These are phyloP conservation scores for Calliphora vomitoria DNA, from an alignment of 2,888 invertebrate genomes.

Conservation along the genomic window DNA sequence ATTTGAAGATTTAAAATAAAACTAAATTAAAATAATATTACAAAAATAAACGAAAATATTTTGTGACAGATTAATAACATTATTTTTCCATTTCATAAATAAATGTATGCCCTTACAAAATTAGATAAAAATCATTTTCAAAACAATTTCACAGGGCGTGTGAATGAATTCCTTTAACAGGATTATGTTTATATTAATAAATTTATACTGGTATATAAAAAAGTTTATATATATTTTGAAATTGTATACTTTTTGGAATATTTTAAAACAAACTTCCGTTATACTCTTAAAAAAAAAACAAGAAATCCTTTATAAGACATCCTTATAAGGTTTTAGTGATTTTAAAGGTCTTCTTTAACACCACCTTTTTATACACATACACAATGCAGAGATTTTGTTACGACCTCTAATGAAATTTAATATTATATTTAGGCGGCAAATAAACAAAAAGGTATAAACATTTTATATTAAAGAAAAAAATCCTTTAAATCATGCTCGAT, in stretches of 20 bases:
- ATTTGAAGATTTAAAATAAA: too few species aligned
- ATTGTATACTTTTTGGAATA: neutral
- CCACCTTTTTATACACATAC: neutral
- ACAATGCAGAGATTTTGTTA: constrained; percentile 40
- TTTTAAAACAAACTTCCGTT: constrained; percentile 44
- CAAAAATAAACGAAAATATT: too few species aligned
- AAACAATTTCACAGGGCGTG: too few species aligned
- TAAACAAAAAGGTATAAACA: neutral
- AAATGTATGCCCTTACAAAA: too few species aligned
- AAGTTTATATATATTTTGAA: constrained; percentile 4
- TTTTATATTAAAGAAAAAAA: neutral
- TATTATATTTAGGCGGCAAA: constrained; percentile 15
- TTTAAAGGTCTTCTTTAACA: constrained; percentile 29
- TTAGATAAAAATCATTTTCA: too few species aligned
- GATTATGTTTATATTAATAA: neutral
- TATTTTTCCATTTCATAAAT: too few species aligned
- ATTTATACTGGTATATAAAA: neutral
- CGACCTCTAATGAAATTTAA: constrained; percentile 29
- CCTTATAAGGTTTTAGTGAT: neutral
- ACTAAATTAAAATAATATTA: too few species aligned
- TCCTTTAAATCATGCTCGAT: neutral
- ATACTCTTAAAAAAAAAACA: neutral
- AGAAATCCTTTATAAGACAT: neutral
- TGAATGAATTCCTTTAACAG: too few species aligned
- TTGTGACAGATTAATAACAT: too few species aligned